These are phyloP conservation scores for Distichodus sexfasciatus DNA, from an alignment of 2,797 vertebrate genomes.

Conservation along the genomic window DNA sequence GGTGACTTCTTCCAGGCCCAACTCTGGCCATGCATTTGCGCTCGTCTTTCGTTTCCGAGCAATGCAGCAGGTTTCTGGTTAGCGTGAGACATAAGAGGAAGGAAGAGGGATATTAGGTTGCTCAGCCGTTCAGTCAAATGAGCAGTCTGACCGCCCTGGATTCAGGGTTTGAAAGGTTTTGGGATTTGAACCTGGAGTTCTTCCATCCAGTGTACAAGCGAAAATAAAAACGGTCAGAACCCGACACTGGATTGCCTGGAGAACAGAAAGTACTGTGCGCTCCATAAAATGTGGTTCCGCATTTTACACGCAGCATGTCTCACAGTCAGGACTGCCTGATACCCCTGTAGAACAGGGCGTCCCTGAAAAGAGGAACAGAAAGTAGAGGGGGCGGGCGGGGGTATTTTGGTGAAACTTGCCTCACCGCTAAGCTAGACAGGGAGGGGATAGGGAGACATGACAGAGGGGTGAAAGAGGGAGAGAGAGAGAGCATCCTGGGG, in stretches of 20 bases:
- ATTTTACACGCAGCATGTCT: conserved; percentile 15
- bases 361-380: conserved; percentile 80
- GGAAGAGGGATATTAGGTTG: conserved; percentile 40
- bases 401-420: conserved; percentile 69
- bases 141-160: conserved; percentile 22
- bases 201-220: neutral
- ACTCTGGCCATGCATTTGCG: neutral
- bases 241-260: neutral
- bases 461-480: conserved; percentile 29
- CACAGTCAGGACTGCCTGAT: neutral
- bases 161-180: neutral
- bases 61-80: conserved; percentile 2
- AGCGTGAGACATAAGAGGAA: conserved; percentile 53
- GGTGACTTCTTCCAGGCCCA: neutral
- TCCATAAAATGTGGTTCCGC: conserved; percentile 12
- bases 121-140: conserved; percentile 44
- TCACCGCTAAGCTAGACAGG: conserved; percentile 47
- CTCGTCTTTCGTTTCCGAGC: conserved; percentile 1
- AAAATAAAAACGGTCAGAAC: conserved; percentile 4
- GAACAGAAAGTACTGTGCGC: conserved; percentile 37
- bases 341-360: conserved; percentile 65
- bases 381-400: conserved; percentile 56
- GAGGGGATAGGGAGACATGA: too few relatives aligned
- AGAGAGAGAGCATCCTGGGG: too few relatives aligned
- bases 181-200: neutral